Evolutionary conservation across 1,140 invertebrate genomes (phyloP).

Genomic region (Sarcophaga bullata): DNA sequence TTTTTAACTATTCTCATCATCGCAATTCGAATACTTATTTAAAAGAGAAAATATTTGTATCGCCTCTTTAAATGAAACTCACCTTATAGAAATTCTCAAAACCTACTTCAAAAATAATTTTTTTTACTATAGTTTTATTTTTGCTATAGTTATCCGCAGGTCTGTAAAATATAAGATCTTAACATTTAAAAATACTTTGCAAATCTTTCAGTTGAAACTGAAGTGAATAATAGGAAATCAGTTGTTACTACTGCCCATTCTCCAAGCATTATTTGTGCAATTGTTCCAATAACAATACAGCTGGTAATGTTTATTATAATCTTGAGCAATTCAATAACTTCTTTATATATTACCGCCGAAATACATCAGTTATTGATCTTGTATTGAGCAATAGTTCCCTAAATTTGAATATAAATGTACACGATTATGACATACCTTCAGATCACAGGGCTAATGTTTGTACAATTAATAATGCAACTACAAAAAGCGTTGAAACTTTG

Average conservation of each 20-base stretch:
- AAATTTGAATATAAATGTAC: background rate
- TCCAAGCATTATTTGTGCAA: background rate
- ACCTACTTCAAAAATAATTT: background rate
- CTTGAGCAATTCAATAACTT: background rate
- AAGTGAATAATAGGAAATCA: background rate
- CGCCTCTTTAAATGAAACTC: conserved; percentile 23
- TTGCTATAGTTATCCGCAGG: background rate
- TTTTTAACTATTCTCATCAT: background rate
- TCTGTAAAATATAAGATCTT: no score
- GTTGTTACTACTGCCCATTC: background rate
- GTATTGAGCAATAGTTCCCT: background rate
- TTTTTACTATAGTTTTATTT: background rate
- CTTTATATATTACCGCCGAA: background rate
- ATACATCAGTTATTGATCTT: background rate
- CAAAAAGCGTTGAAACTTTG: background rate
- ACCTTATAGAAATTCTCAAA: background rate
- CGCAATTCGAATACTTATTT: background rate
- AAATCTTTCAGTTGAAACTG: no score
- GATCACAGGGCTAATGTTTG: conserved; percentile 12
- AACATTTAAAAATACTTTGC: no score
- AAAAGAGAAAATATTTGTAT: background rate
- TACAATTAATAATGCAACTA: background rate
- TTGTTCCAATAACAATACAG: background rate
- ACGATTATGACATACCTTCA: background rate
- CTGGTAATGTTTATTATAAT: background rate